Conservation (phyloP, 2,888 invertebrate species). For the Auanema freiburgensis region DNA sequence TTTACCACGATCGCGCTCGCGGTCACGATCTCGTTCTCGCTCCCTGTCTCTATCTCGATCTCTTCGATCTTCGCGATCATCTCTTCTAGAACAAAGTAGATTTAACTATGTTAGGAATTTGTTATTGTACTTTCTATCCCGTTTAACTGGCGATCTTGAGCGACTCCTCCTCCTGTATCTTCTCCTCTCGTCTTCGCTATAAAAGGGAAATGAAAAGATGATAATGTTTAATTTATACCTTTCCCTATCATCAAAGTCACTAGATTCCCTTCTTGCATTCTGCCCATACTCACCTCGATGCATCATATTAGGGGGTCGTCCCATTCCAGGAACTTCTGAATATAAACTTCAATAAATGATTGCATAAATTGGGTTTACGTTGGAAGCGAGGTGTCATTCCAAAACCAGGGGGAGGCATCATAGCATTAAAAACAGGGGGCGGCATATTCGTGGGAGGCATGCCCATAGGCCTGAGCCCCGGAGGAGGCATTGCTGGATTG, state of each 20-base stretch:
- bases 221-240: neutral
- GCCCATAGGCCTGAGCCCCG: constrained; percentile 26
- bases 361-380: no score
- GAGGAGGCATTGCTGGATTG: constrained; percentile 41
- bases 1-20: constrained; percentile 5
- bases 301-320: constrained; percentile 13
- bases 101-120: neutral
- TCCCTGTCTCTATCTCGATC: constrained; percentile 13
- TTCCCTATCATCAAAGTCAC: constrained; percentile 12
- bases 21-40: neutral
- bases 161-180: constrained; percentile 18
- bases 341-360: no score
- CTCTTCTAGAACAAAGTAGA: constrained; percentile 3
- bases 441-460: constrained; percentile 22
- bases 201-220: neutral
- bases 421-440: constrained; percentile 19
- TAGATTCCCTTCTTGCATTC: constrained; percentile 5
- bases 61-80: constrained; percentile 13
- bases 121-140: neutral
- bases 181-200: constrained; percentile 11
- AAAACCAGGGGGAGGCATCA: constrained; percentile 17
- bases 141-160: constrained; percentile 15
- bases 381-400: no score
- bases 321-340: constrained; percentile 13
- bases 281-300: constrained; percentile 8